Evolutionary conservation across 2,797 vertebrate genomes (phyloP), one percentile per base, ranked within the genome.

Genomic region (Rhabdomys pumilio): DNA sequence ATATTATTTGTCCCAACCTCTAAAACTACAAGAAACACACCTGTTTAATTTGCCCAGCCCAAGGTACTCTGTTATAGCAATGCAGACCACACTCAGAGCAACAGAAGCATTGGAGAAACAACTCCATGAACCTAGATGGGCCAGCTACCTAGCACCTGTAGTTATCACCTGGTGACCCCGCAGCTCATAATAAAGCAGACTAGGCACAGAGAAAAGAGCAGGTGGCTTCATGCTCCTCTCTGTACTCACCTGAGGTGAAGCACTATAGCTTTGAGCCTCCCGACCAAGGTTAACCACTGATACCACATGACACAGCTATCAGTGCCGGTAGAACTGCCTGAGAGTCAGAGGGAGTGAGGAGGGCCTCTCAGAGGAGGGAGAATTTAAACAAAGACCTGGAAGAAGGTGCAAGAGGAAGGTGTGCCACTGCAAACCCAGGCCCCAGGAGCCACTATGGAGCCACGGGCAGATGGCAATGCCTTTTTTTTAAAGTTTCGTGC

Each of bases 391-490:
- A 38, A 26, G 34, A 38, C 79, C 79, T 24, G 1, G 19, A 81
- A 82, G 79, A 81, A 57, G 80, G n/a, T 24, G 22, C 11, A 26
- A 59, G n/a, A 57, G 67, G 47, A 53, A 44, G n/a, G 53, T n/a
- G 26, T 29, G 5, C 1, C n/a, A 72, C 29, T 22, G 22, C 0
- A 0, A 92, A 82, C 17, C 76, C 17, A 0, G 22, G 59, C 31
- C 29, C 63, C 69, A 14, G 61, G 24, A 80, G 2, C 0, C 17
- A 24, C 34, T n/a, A 34, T 19, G 29, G 76, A 38, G 26, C 61
- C 69, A 69, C 67, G 65, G 79, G 72, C 57, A 53, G 26, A 17
- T 4, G 7, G n/a, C 67, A 86, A 86, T 75, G 63, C 69, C 73
- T 76, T 3, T 41, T 53, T 15, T 72, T 53, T 41, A 9, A 31